A percentile compares a stretch with the other conserved stretches of the same genome.
Evolutionary conservation across 2,797 vertebrate species (phyloP).

Genomic region (Lateolabrax maculatus): DNA sequence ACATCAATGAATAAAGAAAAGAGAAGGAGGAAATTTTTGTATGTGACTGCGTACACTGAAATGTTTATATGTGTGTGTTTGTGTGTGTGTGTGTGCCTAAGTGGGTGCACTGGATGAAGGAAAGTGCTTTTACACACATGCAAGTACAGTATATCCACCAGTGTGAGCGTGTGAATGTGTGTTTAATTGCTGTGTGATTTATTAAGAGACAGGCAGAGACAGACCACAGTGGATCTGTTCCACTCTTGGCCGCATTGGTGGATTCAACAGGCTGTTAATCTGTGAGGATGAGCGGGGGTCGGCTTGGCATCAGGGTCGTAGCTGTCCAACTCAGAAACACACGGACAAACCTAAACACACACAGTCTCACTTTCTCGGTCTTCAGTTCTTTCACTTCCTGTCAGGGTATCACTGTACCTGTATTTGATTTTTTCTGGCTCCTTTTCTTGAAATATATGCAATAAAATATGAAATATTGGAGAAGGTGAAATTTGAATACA

Average conservation of each 20-base stretch:
- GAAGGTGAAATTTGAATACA: slow-evolving; percentile 11
- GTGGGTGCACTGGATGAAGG: neutral
- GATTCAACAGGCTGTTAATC: slow-evolving; percentile 65
- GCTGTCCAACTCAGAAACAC: slow-evolving; percentile 15
- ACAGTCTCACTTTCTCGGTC: slow-evolving; percentile 17
- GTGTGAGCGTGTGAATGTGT: slow-evolving; percentile 43
- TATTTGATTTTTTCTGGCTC: slow-evolving; percentile 20
- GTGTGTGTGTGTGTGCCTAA: neutral
- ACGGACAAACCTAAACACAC: slow-evolving; percentile 6
- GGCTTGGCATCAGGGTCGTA: neutral
- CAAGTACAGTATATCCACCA: neutral
- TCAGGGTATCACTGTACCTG: slow-evolving; percentile 6
- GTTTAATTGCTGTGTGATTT: slow-evolving; percentile 67
- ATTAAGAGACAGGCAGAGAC: slow-evolving; percentile 52
- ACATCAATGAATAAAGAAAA: slow-evolving; percentile 16
- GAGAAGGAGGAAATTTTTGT: slow-evolving; percentile 1
- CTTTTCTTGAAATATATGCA: slow-evolving; percentile 26
- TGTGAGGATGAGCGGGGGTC: slow-evolving; percentile 60
- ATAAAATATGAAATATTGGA: slow-evolving; percentile 21
- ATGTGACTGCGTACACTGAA: slow-evolving; percentile 1
- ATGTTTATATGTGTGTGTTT: slow-evolving; percentile 1
- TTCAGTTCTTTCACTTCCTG: slow-evolving; percentile 22
- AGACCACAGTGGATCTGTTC: slow-evolving; percentile 37
- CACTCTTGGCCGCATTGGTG: slow-evolving; percentile 48
- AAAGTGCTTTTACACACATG: neutral